Conservation (phyloP, 2,888 invertebrate species). For the Ichneumoninae sp. region DNA sequence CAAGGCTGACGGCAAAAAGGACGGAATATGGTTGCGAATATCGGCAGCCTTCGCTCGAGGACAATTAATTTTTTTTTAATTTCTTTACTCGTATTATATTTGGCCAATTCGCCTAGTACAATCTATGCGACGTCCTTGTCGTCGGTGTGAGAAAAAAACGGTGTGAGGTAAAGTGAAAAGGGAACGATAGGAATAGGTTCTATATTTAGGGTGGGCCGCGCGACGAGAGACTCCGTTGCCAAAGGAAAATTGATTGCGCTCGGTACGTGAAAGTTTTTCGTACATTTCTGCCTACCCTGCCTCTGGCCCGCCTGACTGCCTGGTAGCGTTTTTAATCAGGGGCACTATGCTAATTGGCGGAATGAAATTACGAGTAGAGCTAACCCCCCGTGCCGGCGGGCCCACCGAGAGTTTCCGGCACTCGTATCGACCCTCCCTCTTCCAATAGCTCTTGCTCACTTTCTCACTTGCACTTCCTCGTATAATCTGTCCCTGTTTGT, state of each 20-base stretch:
- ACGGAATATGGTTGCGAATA: not conserved
- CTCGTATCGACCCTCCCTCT: constrained; percentile 66
- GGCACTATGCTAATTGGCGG: constrained; percentile 74
- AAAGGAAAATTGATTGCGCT: constrained; percentile 55
- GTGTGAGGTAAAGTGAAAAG: not conserved
- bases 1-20: constrained; percentile 10
- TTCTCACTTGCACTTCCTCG: constrained; percentile 12
- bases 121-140: not conserved
- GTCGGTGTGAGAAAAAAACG: not conserved
- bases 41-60: not conserved
- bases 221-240: constrained; percentile 32
- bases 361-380: constrained; percentile 72
- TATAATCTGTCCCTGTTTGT: constrained; percentile 4
- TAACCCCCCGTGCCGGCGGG: constrained; percentile 51
- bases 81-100: not conserved
- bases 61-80: not conserved
- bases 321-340: constrained; percentile 73
- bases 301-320: constrained; percentile 51
- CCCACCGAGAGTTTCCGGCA: constrained; percentile 68
- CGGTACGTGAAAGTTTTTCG: constrained; percentile 53
- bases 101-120: not conserved
- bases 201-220: constrained; percentile 16
- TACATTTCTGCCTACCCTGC: constrained; percentile 51
- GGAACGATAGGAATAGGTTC: constrained; percentile 26
- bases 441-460: constrained; percentile 47